These are phyloP conservation scores for Peromyscus aztecus DNA, from an alignment of 2,797 vertebrate species.

Conservation along the genomic window DNA sequence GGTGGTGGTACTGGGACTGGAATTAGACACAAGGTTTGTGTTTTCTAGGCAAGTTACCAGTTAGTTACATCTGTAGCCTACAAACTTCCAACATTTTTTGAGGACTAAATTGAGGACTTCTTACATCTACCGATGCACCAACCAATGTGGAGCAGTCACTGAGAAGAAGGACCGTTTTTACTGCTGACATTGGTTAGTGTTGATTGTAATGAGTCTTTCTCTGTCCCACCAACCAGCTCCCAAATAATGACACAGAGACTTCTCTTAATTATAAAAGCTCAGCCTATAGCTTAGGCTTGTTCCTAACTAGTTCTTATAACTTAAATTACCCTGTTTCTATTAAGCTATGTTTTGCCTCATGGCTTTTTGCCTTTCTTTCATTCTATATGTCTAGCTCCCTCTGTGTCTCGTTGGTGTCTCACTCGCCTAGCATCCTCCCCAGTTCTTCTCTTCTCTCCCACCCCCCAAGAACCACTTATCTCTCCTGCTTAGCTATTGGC, in stretches of 20 bases:
- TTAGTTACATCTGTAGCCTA: background rate
- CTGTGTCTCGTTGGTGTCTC: background rate
- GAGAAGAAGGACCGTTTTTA: conserved; percentile 1
- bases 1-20: background rate
- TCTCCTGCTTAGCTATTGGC: background rate
- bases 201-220: background rate
- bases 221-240: background rate
- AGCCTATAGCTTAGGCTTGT: background rate
- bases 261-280: background rate
- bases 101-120: conserved; percentile 16
- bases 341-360: background rate
- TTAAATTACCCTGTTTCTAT: background rate
- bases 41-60: background rate
- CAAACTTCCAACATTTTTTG: background rate
- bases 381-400: background rate
- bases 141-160: background rate
- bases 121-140: background rate
- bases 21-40: background rate
- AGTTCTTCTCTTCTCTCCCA: background rate
- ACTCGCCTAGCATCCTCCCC: too few species aligned
- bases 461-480: too few species aligned
- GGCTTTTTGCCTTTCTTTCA: background rate
- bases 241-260: background rate
- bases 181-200: conserved; percentile 9
- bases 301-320: background rate